phyloP scores from a whole-genome alignment of 2,888 invertebrate species.

The Orthosia incerta region DNA sequence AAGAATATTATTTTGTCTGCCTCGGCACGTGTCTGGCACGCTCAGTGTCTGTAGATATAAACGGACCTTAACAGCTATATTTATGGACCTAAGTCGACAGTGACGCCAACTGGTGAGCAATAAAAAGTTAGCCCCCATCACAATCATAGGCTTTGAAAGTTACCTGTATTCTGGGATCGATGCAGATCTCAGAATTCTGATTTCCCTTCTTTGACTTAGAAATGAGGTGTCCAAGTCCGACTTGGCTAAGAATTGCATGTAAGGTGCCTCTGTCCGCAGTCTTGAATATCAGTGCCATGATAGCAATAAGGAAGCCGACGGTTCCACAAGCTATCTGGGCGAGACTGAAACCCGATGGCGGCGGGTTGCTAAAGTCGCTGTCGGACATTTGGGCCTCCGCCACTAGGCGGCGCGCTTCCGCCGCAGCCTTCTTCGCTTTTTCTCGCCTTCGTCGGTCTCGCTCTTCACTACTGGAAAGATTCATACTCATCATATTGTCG shows the following conservation, averaged over 20 bases:
- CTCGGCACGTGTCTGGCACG: too few relatives aligned
- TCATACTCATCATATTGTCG: slow-evolving; percentile 3
- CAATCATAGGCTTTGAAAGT: slow-evolving; percentile 1
- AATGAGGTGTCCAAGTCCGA: slow-evolving; percentile 57
- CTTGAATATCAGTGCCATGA: slow-evolving; percentile 39
- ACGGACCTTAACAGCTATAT: too few relatives aligned
- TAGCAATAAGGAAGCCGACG: slow-evolving; percentile 31
- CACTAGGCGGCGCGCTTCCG: not conserved
- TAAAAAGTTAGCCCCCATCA: too few relatives aligned
- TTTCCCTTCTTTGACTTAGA: not conserved
- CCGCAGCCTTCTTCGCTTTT: slow-evolving; percentile 18
- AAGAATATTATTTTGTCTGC: too few relatives aligned
- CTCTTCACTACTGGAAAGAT: slow-evolving; percentile 72
- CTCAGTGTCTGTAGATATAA: too few relatives aligned
- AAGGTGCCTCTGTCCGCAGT: slow-evolving; percentile 29
- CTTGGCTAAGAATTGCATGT: slow-evolving; percentile 30
- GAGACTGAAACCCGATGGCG: slow-evolving; percentile 15
- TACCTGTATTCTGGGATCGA: slow-evolving; percentile 32
- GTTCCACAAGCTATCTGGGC: slow-evolving; percentile 36
- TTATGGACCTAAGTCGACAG: too few relatives aligned
- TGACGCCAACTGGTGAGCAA: too few relatives aligned
- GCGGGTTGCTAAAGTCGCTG: not conserved
- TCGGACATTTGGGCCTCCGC: not conserved
- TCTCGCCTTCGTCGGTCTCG: slow-evolving; percentile 45
- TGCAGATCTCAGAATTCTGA: not conserved